Conservation (phyloP, 2,113 vertebrate genomes). For the Gymnogyps californianus region DNA sequence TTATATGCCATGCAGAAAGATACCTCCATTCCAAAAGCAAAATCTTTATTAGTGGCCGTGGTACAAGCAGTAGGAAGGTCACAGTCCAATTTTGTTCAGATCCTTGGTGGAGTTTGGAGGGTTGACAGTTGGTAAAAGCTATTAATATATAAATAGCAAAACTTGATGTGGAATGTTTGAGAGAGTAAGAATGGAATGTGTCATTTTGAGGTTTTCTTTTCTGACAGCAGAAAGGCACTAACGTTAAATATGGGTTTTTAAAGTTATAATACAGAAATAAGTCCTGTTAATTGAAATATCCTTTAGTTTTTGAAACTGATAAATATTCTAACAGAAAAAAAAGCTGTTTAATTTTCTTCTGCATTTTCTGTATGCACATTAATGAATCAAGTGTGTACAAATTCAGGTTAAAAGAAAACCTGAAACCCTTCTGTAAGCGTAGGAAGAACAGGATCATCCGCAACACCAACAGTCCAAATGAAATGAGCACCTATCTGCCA, state of each 20-base stretch:
- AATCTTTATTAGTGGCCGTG: not conserved
- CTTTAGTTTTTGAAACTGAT: not conserved
- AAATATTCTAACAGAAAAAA: not conserved
- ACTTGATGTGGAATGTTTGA: slow-evolving; percentile 13
- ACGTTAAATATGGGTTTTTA: not conserved
- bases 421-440: not conserved
- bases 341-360: not conserved
- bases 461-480: not conserved
- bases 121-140: not conserved
- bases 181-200: not conserved
- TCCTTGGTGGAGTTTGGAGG: not conserved
- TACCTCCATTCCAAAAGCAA: not conserved
- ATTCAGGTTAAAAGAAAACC: not conserved
- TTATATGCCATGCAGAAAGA: not conserved
- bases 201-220: not conserved
- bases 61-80: not conserved
- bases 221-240: not conserved
- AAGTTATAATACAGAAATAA: not conserved
- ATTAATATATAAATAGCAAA: slow-evolving; percentile 10
- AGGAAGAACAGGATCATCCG: not conserved
- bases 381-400: not conserved
- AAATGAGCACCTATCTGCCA: not conserved
- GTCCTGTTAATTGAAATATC: not conserved
- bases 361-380: not conserved
- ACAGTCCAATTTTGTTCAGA: not conserved